These are phyloP conservation scores for Gambusia yucatana DNA, from an alignment of 2,797 vertebrate species.

Conservation along the genomic window DNA sequence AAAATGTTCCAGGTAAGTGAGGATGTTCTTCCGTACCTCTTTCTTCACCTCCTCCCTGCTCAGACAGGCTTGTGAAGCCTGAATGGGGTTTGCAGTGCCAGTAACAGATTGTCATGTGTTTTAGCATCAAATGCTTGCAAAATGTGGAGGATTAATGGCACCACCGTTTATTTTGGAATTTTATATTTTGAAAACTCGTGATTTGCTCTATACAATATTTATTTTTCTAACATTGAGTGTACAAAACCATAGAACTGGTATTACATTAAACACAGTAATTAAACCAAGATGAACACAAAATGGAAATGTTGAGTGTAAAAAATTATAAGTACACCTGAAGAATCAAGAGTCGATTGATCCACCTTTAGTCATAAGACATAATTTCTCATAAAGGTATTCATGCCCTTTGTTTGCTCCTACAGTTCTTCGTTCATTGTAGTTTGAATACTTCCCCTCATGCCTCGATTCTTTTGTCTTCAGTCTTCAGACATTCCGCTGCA, in stretches of 20 bases:
- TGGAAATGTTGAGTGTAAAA: background rate
- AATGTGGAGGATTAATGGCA: background rate
- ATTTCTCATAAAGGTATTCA: background rate
- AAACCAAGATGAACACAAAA: background rate
- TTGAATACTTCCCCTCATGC: background rate
- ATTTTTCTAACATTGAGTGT: background rate
- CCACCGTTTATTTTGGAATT: background rate
- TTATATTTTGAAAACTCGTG: background rate
- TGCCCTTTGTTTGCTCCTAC: background rate
- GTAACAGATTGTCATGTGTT: background rate
- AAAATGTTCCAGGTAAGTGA: slow-evolving; percentile 65
- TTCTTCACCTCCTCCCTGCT: slow-evolving; percentile 23
- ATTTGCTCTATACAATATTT: background rate
- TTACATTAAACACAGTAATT: background rate
- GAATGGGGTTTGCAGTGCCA: background rate
- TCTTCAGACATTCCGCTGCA: background rate
- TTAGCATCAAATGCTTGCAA: background rate
- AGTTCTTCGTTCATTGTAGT: background rate
- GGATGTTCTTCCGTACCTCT: slow-evolving; percentile 21
- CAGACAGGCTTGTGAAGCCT: slow-evolving; percentile 16
- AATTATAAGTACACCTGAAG: background rate
- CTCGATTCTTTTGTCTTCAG: background rate
- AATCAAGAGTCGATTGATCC: background rate
- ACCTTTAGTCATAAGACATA: background rate
- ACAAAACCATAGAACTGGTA: background rate